Percentiles rank a stretch among this genome's conserved stretches.
Conservation (phyloP, 1,140 invertebrate genomes). For the Trichogramma pretiosum region DNA sequence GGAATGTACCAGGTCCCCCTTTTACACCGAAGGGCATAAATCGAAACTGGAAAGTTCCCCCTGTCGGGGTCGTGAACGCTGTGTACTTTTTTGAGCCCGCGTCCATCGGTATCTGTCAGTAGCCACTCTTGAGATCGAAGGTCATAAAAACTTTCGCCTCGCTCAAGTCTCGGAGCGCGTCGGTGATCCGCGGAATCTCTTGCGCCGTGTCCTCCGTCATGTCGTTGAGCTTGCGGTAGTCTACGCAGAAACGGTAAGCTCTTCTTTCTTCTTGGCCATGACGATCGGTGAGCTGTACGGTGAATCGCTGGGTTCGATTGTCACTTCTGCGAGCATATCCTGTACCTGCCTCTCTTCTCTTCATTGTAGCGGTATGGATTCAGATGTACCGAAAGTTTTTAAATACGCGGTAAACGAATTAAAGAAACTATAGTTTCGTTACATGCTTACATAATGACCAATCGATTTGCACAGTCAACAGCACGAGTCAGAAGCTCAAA, state of each 20-base stretch:
- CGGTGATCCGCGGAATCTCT: not conserved
- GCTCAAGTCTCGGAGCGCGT: too few relatives aligned
- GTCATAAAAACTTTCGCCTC: conserved; percentile 16
- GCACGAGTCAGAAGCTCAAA: too few relatives aligned
- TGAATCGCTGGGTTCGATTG: conserved; percentile 24
- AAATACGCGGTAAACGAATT: too few relatives aligned
- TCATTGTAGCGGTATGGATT: too few relatives aligned
- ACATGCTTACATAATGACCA: too few relatives aligned
- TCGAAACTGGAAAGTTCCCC: conserved; percentile 18
- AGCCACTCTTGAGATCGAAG: conserved; percentile 28
- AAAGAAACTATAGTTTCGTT: too few relatives aligned
- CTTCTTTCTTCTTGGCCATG: not conserved
- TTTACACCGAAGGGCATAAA: conserved; percentile 13
- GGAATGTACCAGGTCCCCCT: conserved; percentile 3
- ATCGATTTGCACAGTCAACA: too few relatives aligned
- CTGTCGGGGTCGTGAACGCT: conserved; percentile 32
- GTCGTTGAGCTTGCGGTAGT: not conserved
- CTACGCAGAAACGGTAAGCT: not conserved
- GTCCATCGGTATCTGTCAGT: conserved; percentile 37
- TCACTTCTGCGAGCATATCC: conserved; percentile 19
- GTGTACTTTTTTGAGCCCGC: conserved; percentile 31
- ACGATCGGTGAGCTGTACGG: not conserved
- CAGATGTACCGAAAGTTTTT: too few relatives aligned
- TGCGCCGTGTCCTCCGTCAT: not conserved
- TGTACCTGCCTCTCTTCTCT: too few relatives aligned